Evolutionary conservation across 2,797 vertebrate genomes (phyloP).

Genomic region (Dendrocincla fuliginosa): DNA sequence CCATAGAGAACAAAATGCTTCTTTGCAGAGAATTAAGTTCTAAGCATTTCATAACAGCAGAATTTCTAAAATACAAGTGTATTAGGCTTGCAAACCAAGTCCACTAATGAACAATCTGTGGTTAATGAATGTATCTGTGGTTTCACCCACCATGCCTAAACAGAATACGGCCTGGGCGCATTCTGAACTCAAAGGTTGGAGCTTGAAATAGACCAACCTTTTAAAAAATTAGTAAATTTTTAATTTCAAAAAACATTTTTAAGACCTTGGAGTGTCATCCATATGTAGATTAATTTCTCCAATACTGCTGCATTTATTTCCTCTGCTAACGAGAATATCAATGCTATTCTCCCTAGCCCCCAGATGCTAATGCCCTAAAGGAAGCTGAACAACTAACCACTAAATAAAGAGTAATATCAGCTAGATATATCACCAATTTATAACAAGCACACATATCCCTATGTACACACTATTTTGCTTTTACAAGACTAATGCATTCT

Average conservation of each 20-base stretch:
- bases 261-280: not conserved
- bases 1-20: not conserved
- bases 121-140: not conserved
- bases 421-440: not conserved
- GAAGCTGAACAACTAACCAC: not conserved
- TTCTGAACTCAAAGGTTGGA: not conserved
- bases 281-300: not conserved
- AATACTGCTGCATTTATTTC: not conserved
- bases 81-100: not conserved
- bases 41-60: not conserved
- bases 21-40: not conserved
- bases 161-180: not conserved
- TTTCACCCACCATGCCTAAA: not conserved
- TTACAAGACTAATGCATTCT: not conserved
- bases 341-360: not conserved
- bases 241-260: not conserved
- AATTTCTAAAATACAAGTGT: not conserved
- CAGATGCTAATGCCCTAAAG: not conserved
- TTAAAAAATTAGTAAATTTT: not conserved
- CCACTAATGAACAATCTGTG: not conserved
- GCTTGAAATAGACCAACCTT: not conserved
- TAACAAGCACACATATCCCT: not conserved
- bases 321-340: not conserved
- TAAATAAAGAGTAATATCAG: not conserved
- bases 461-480: not conserved